These are phyloP conservation scores for Athalia cordata DNA, from an alignment of 2,888 invertebrate species.

Conservation along the genomic window DNA sequence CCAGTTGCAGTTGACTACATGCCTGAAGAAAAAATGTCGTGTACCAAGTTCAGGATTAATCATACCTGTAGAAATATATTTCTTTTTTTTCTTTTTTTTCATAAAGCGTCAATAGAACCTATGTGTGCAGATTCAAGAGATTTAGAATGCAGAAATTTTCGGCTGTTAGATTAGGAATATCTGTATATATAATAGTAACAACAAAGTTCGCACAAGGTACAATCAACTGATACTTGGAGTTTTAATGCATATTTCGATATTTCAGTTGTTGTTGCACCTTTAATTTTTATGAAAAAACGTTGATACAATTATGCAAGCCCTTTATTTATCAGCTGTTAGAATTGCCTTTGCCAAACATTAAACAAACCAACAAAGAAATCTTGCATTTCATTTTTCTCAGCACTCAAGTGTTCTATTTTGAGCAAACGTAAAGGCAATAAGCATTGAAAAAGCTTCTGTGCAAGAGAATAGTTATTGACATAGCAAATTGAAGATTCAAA, in stretches of 20 bases:
- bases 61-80: neutral
- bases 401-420: neutral
- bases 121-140: too few relatives aligned
- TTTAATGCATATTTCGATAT: neutral
- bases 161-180: too few relatives aligned
- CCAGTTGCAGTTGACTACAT: slow-evolving; percentile 81
- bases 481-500: neutral
- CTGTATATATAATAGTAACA: too few relatives aligned
- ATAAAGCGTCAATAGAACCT: too few relatives aligned
- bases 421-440: neutral
- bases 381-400: slow-evolving; percentile 7
- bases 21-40: slow-evolving; percentile 75
- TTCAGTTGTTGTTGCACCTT: neutral
- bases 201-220: too few relatives aligned
- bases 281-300: neutral
- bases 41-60: neutral
- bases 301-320: neutral
- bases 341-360: slow-evolving; percentile 20
- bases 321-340: slow-evolving; percentile 24
- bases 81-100: too few relatives aligned
- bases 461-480: neutral
- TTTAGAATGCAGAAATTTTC: too few relatives aligned
- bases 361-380: slow-evolving; percentile 10
- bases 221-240: too few relatives aligned
- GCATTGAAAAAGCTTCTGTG: neutral